Conservation (phyloP, 2,888 invertebrate species). For the Lamellibrachia satsuma region DNA sequence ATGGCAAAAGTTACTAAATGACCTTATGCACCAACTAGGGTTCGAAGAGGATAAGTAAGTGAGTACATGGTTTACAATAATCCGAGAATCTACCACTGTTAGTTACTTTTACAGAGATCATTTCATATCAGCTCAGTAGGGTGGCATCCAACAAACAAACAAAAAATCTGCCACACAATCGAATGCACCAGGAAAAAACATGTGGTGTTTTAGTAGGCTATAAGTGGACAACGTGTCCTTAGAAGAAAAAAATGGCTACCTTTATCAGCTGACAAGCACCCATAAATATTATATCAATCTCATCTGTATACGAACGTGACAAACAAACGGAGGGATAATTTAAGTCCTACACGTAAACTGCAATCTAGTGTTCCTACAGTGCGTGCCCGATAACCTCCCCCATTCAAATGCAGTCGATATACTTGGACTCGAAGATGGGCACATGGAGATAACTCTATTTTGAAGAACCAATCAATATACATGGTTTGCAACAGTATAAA, state of each 20-base stretch:
- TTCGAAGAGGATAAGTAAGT: no score
- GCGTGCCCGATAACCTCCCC: background rate
- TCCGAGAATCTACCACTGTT: background rate
- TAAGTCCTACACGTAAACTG: background rate
- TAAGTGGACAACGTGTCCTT: background rate
- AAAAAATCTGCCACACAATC: background rate
- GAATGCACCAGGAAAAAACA: background rate
- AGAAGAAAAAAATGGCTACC: background rate
- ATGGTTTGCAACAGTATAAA: background rate
- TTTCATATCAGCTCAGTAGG: background rate
- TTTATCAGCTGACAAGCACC: background rate
- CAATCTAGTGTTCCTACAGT: background rate
- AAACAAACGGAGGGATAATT: background rate
- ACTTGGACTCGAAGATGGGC: background rate
- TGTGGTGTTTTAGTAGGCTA: background rate
- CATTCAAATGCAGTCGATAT: background rate
- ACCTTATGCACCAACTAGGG: no score
- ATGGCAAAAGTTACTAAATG: no score
- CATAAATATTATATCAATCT: conserved; percentile 4
- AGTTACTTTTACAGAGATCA: background rate
- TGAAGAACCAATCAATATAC: background rate
- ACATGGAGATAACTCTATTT: background rate
- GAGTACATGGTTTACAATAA: background rate
- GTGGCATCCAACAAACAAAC: background rate
- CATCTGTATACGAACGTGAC: background rate